A percentile compares a stretch with the other conserved stretches of the same genome.
Evolutionary conservation across 1,140 invertebrate genomes (phyloP).

Genomic region (Neuroterus valhalla): DNA sequence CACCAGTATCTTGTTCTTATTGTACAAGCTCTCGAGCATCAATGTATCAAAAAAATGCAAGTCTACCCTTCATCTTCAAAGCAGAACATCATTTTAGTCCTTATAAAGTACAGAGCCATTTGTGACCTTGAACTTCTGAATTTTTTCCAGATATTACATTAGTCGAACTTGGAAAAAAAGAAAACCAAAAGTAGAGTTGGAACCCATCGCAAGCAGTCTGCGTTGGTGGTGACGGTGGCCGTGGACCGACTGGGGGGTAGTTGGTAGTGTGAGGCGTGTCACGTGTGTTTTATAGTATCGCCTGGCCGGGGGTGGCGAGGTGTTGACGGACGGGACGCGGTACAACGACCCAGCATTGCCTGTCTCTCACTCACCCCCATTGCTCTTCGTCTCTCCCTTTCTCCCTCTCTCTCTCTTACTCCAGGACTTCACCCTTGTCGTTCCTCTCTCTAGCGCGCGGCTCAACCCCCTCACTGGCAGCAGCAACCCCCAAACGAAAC

Average conservation of each 20-base stretch:
- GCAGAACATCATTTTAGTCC: no score
- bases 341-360: constrained; percentile 67
- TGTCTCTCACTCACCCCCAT: constrained; percentile 49
- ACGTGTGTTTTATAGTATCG: constrained; percentile 73
- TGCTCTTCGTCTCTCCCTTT: constrained; percentile 44
- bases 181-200: neutral
- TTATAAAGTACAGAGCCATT: neutral
- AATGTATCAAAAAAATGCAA: no score
- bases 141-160: neutral
- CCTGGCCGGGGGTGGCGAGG: constrained; percentile 63
- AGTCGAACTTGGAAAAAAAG: constrained; percentile 1
- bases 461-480: constrained; percentile 62
- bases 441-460: constrained; percentile 53
- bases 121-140: neutral
- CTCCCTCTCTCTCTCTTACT: constrained; percentile 39
- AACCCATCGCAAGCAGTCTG: constrained; percentile 44
- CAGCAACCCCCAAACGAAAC: constrained; percentile 63
- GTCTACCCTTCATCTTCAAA: no score
- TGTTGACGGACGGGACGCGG: constrained; percentile 71
- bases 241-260: constrained; percentile 50
- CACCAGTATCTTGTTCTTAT: no score
- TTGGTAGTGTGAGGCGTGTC: constrained; percentile 61
- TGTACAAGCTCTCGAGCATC: no score
- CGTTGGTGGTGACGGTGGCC: constrained; percentile 53
- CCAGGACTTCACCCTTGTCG: constrained; percentile 20